Evolutionary conservation across 2,113 vertebrate genomes (phyloP).

Genomic region (Alexandromys fortis): DNA sequence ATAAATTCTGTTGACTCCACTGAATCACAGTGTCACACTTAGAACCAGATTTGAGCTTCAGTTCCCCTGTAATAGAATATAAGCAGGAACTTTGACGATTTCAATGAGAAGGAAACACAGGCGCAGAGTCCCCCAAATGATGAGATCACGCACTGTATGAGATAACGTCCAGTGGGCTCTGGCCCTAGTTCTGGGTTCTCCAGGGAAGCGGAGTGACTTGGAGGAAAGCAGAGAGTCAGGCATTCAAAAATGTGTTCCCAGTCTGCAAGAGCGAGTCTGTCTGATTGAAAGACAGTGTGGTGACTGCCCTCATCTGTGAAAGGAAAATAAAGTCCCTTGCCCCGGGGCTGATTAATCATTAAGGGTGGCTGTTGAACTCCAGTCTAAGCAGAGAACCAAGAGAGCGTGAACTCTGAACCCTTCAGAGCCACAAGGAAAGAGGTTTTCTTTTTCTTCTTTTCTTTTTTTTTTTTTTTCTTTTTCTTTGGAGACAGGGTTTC

Average conservation of each 20-base stretch:
- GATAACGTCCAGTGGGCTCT: neutral
- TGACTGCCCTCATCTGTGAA: neutral
- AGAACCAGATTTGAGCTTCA: neutral
- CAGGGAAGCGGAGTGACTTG: neutral
- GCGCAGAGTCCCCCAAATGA: neutral
- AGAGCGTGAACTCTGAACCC: neutral
- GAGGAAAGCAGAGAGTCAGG: neutral
- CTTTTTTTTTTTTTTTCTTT: too few species aligned
- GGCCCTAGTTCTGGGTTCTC: neutral
- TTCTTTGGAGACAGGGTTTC: too few species aligned
- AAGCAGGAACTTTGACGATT: neutral
- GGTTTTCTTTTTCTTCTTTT: neutral
- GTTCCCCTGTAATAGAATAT: neutral
- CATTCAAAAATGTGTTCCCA: neutral
- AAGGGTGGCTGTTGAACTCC: constrained; percentile 24
- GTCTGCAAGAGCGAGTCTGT: neutral
- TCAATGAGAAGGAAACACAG: constrained; percentile 15
- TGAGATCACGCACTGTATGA: neutral
- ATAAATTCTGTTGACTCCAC: neutral
- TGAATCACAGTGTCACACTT: neutral
- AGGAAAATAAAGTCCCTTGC: constrained; percentile 2
- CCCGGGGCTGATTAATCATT: constrained; percentile 59
- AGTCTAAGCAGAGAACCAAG: neutral
- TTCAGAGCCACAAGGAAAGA: neutral
- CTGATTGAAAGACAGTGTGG: neutral